Conservation (phyloP, 2,888 invertebrate species). For the Apotomis turbidana region DNA sequence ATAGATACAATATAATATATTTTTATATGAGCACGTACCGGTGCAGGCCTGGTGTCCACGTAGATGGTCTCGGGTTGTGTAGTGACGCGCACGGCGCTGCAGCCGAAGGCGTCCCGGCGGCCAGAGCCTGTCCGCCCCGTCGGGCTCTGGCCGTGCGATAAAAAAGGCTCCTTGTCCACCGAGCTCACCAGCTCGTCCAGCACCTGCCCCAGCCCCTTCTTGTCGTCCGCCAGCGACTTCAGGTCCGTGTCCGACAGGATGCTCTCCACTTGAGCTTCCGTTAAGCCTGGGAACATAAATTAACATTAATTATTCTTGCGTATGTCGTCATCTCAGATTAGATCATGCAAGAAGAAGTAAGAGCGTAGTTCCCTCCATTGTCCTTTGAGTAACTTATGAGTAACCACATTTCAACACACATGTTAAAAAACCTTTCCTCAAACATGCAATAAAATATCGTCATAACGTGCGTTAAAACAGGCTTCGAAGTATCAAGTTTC, state of each 20-base stretch:
- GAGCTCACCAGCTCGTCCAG: conserved; percentile 61
- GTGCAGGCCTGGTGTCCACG: conserved; percentile 46
- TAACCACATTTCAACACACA: no score
- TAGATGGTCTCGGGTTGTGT: conserved; percentile 62
- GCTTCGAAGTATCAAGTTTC: no score
- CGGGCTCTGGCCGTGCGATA: conserved; percentile 75
- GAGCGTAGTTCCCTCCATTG: no score
- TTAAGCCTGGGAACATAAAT: conserved; percentile 52
- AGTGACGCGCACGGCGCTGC: conserved; percentile 60
- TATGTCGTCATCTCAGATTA: no score
- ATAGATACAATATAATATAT: no score
- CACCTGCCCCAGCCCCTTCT: conserved; percentile 60
- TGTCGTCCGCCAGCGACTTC: conserved; percentile 61
- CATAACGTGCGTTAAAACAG: no score
- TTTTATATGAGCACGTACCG: conserved; percentile 1
- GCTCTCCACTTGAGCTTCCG: conserved; percentile 70
- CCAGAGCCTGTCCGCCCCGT: conserved; percentile 75
- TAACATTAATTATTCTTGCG: background rate
- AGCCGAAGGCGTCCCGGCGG: conserved; percentile 64
- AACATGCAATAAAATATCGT: no score
- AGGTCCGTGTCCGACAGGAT: conserved; percentile 70
- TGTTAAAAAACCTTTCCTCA: no score
- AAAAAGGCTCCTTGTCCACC: conserved; percentile 70
- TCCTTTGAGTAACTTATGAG: no score
- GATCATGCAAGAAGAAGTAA: no score